Conservation (phyloP, 2,113 vertebrate genomes). For the Athene cunicularia region DNA sequence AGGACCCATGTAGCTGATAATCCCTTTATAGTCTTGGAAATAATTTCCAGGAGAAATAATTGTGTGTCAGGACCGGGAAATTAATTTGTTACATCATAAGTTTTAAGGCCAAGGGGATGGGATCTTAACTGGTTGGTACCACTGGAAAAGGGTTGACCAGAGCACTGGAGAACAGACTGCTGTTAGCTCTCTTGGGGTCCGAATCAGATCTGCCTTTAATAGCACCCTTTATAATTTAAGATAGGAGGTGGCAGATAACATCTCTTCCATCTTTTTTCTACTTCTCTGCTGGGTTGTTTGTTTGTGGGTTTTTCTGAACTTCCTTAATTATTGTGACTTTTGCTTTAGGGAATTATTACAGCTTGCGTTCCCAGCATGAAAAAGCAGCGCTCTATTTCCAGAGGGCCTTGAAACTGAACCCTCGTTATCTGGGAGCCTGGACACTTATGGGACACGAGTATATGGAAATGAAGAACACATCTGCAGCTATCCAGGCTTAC, state of each 20-base stretch:
- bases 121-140: not conserved
- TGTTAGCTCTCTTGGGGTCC: not conserved
- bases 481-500: constrained; percentile 97
- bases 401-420: constrained; percentile 95
- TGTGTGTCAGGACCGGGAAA: not conserved
- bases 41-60: not conserved
- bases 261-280: not conserved
- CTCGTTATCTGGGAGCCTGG: constrained; percentile 97
- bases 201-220: not conserved
- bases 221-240: not conserved
- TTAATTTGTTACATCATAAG: not conserved
- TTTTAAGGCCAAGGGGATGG: not conserved
- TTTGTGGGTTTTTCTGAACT: not conserved
- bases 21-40: not conserved
- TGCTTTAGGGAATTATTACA: constrained; percentile 93
- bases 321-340: constrained; percentile 22
- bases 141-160: not conserved
- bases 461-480: constrained; percentile 99
- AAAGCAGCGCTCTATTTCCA: constrained; percentile 99
- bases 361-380: constrained; percentile 96
- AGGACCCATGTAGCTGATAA: not conserved
- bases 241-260: not conserved
- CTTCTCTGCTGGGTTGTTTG: not conserved
- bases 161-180: not conserved
- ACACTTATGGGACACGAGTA: constrained; percentile 99